Conservation (phyloP, 2,888 invertebrate species). For the Ectobius pallidus region DNA sequence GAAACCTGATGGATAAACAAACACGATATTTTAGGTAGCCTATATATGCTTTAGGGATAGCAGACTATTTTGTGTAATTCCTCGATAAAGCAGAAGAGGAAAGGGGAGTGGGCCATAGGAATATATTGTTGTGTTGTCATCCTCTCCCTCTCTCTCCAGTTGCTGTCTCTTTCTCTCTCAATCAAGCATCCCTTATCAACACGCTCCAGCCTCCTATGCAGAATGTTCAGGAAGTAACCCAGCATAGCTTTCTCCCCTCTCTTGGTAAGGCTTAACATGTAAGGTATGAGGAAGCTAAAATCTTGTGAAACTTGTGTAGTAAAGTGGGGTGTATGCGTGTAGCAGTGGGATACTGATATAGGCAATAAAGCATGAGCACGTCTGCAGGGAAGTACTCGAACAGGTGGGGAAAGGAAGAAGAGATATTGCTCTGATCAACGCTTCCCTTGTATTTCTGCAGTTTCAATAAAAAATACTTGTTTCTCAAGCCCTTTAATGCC, state of each 20-base stretch:
- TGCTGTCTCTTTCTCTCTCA: too few relatives aligned
- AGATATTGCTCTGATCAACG: too few relatives aligned
- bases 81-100: slow-evolving; percentile 3
- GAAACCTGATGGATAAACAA: neutral
- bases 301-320: neutral
- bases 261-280: slow-evolving; percentile 1
- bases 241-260: neutral
- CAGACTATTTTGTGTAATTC: slow-evolving; percentile 18
- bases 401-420: too few relatives aligned
- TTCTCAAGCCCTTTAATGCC: too few relatives aligned
- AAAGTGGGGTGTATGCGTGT: too few relatives aligned
- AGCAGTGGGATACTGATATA: too few relatives aligned
- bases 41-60: neutral
- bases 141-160: neutral
- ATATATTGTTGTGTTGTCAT: slow-evolving; percentile 18
- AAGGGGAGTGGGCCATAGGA: too few relatives aligned
- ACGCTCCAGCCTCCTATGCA: slow-evolving; percentile 11
- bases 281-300: neutral
- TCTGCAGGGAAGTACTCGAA: slow-evolving; percentile 1
- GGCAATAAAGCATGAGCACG: too few relatives aligned
- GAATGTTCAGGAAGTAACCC: slow-evolving; percentile 8
- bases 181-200: slow-evolving; percentile 24
- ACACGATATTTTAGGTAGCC: slow-evolving; percentile 1
- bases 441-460: too few relatives aligned
- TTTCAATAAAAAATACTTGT: too few relatives aligned